Base-by-base conservation (phyloP, 2,797 vertebrate genomes). In the Eremophila alpestris region DNA sequence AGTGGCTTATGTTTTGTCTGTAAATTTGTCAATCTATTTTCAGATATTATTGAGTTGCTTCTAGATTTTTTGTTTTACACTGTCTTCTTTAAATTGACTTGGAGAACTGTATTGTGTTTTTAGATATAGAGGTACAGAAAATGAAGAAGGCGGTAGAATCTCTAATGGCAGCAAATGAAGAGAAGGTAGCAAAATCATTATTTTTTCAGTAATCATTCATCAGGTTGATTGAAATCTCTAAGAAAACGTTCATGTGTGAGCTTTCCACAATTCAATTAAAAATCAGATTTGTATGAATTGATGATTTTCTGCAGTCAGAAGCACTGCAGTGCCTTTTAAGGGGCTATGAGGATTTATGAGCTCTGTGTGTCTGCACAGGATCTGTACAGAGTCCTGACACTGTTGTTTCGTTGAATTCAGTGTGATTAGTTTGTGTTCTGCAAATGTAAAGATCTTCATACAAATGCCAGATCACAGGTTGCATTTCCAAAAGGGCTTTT, bases 111-210 rank as follows among this genome's bases (percentile, higher is more conserved):
- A 9, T 96, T 96, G 43, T 96, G 29, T 96, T 98, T 97, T 79
- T 97, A 99, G 99, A 99, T 97, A 97, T 99, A 95, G 99, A 99
- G 97, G 99, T 99, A 63, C 99, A 99, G 97, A 99, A 99, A 96
- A 99, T 99, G 99, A 99, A 99, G 97, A 99, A 98, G 95, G 99
- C 99, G 2, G 98, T 99, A 73, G 99, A 99, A 79, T 99, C 99
- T 8, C 95, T 99, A 87, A 99, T 99, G 99, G 99, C 98, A 83
- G 99, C 99, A 87, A 99, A 99, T 96, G 99, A 99, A 96, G 99
- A 99, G 96, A 99, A 99, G 99, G 99, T 99, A 98, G n/a, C 26
- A 32, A 79, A 67, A 20, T 81, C 38, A 23, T 64, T 64, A 29
- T 81, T 94, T 86, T 58, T 85, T 68, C 43, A 43, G 36, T 86